Evolutionary conservation across 1,140 invertebrate genomes (phyloP), one percentile per base, ranked within the genome.

Genomic region (Lepidurus apus): DNA sequence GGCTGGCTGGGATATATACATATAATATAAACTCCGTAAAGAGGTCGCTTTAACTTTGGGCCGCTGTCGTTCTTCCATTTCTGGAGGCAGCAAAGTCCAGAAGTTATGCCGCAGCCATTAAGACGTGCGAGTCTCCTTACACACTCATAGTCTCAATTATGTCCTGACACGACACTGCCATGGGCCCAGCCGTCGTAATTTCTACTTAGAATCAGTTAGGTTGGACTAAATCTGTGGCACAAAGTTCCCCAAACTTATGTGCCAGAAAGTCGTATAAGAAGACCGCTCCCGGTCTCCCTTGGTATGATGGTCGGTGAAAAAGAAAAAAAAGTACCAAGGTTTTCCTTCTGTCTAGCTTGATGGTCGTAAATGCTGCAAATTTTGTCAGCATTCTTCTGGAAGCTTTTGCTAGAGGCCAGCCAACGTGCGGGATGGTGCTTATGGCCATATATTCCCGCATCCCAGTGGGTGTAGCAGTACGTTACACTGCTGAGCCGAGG

Each of bases 191-290:
- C 17, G 53, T 65, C 53, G 13, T 65, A 65, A 65, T 65, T 65
- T 21, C 53, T n/a, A 65, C 53, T 65, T 65, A 65, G 53, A 65
- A 17, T 65, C 53, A 65, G 53, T 65, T 65, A 9, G 53, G 17
- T 65, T 34, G 34, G 34, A 34, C 34, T 34, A 34, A 34, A 34
- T 34, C 34, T 34, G 2, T 34, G 34, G 34, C 34, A 34, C 9
- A 9, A 9, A 65, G 13, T 21, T 65, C 21, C 53, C 53, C 53
- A 47, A 47, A 47, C 45, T 47, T 47, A 34, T 34, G 34, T 4
- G 34, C 34, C 3, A 34, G 34, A 34, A 34, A 34, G 34, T 34
- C 34, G 34, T 34, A 34, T 4, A 34, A 34, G 34, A 34, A 34
- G 34, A 34, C 34, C 34, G 34, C 34, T 34, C 34, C 34, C 34